Evolutionary conservation across 2,797 vertebrate species (phyloP).

Genomic region (Bradypus variegatus): DNA sequence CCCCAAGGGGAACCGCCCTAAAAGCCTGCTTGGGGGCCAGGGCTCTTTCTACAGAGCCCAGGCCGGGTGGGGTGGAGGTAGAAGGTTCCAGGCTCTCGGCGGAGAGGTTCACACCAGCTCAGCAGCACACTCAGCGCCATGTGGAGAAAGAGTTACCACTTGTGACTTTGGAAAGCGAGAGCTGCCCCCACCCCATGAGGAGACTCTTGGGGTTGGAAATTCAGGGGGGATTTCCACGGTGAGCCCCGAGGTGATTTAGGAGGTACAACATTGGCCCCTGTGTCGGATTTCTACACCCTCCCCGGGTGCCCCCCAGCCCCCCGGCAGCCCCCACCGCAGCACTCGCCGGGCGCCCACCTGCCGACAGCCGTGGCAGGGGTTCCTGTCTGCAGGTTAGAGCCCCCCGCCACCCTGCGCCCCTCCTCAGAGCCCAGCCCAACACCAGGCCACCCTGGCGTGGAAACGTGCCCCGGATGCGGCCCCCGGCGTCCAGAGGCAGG

Average conservation of each 20-base stretch:
- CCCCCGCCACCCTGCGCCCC: neutral
- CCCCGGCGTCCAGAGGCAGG: too few relatives aligned
- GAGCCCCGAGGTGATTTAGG: constrained; percentile 58
- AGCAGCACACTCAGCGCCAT: too few relatives aligned
- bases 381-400: neutral
- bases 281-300: constrained; percentile 57
- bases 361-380: neutral
- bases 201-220: constrained; percentile 24
- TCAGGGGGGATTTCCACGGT: neutral
- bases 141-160: too few relatives aligned
- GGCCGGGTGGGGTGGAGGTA: too few relatives aligned
- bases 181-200: neutral
- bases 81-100: too few relatives aligned
- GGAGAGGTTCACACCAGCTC: too few relatives aligned
- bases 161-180: too few relatives aligned
- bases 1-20: too few relatives aligned
- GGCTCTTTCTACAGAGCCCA: too few relatives aligned
- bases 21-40: too few relatives aligned
- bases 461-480: neutral
- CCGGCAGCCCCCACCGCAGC: neutral
- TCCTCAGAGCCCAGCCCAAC: neutral
- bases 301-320: neutral
- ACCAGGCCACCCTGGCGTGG: constrained; percentile 24
- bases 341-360: accelerated
- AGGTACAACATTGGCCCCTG: constrained; percentile 45